phyloP scores from a whole-genome alignment of 2,888 invertebrate genomes.

The Mythimna pallens region DNA sequence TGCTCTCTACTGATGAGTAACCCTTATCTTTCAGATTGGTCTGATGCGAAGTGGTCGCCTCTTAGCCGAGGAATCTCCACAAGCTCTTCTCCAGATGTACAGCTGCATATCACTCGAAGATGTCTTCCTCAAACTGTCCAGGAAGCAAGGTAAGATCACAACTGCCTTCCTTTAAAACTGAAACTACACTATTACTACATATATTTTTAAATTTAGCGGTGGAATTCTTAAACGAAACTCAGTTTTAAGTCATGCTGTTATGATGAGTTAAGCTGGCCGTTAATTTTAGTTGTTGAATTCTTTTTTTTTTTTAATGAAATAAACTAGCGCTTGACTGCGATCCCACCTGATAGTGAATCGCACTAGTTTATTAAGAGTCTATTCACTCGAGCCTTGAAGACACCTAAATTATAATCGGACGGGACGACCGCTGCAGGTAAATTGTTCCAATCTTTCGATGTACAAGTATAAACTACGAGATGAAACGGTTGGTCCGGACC shows the following conservation, averaged over 20 bases:
- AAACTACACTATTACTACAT: not conserved
- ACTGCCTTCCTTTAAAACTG: not conserved
- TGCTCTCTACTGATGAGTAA: not conserved
- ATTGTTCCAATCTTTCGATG: too few species aligned
- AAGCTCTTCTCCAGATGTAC: slow-evolving; percentile 95
- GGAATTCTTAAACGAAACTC: slow-evolving; percentile 4
- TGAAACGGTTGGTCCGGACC: too few species aligned
- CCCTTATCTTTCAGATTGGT: slow-evolving; percentile 93
- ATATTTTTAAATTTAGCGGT: not conserved
- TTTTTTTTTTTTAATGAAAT: too few species aligned
- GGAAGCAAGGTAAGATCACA: slow-evolving; percentile 91
- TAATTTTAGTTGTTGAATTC: not conserved
- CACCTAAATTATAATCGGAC: too few species aligned
- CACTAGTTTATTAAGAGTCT: too few species aligned
- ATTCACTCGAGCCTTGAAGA: too few species aligned
- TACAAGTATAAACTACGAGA: too few species aligned
- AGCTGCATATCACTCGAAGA: slow-evolving; percentile 96
- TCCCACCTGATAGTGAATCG: too few species aligned
- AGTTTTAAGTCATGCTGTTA: not conserved
- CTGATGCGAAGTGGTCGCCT: slow-evolving; percentile 97
- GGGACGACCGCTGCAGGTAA: too few species aligned
- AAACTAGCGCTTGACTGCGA: too few species aligned
- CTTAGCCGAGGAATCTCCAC: slow-evolving; percentile 97
- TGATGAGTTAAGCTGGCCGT: too few species aligned
- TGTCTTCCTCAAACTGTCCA: slow-evolving; percentile 97